Evolutionary conservation across 2,888 invertebrate species (phyloP).

Genomic region (Eilema sororculum): DNA sequence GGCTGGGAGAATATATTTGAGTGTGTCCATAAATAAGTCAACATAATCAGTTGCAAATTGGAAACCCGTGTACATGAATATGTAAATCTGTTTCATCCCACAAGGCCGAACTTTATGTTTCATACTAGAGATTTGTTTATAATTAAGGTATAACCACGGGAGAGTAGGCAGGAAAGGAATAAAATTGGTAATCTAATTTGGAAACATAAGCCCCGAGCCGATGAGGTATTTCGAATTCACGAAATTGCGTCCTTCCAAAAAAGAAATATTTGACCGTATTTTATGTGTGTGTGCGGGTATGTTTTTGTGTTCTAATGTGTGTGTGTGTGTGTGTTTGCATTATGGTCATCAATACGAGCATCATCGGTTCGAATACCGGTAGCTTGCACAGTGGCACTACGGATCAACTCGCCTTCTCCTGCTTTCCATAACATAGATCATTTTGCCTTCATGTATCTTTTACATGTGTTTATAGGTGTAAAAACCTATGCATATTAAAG

Average conservation of each 20-base stretch:
- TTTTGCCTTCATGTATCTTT: too few relatives aligned
- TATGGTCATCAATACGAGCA: not conserved
- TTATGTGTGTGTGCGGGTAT: not conserved
- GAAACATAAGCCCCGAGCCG: not conserved
- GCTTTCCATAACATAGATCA: too few relatives aligned
- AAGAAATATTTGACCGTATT: not conserved
- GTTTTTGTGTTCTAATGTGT: not conserved
- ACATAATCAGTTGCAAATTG: constrained; percentile 24
- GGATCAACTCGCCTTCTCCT: too few relatives aligned
- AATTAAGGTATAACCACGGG: not conserved
- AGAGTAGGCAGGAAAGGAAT: not conserved
- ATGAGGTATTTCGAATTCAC: constrained; percentile 1
- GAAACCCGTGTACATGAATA: constrained; percentile 27
- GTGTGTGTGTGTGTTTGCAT: not conserved
- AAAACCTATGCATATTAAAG: too few relatives aligned
- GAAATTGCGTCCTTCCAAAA: not conserved
- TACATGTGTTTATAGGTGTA: too few relatives aligned
- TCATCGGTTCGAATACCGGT: not conserved
- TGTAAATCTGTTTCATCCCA: constrained; percentile 33
- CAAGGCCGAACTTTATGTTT: constrained; percentile 23
- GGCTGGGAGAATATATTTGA: not conserved
- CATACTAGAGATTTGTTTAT: not conserved
- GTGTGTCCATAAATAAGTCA: not conserved
- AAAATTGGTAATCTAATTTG: not conserved
- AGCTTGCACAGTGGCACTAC: too few relatives aligned